Evolutionary conservation across 1,140 invertebrate genomes (phyloP).

Genomic region (Drosophila repletoides): DNA sequence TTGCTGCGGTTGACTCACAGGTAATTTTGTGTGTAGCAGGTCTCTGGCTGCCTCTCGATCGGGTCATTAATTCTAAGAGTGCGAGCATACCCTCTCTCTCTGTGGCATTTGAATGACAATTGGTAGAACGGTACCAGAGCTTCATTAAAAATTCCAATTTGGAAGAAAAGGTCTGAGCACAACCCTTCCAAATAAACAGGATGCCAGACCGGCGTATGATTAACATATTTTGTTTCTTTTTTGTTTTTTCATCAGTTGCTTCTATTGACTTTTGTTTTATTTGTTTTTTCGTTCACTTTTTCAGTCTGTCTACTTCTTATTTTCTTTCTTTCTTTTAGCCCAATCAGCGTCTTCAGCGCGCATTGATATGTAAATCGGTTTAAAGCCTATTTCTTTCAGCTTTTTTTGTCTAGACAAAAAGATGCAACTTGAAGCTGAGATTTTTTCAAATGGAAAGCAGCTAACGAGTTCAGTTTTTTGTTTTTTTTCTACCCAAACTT

Average conservation of each 20-base stretch:
- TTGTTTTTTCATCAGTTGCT: conserved; percentile 14
- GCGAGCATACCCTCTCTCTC: no score
- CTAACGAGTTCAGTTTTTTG: conserved; percentile 17
- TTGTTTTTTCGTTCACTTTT: conserved; percentile 43
- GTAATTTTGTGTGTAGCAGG: conserved; percentile 19
- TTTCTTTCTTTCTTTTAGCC: conserved; percentile 1
- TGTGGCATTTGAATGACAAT: conserved; percentile 69
- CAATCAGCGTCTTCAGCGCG: no score
- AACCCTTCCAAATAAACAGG: conserved; percentile 69
- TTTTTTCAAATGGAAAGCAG: conserved; percentile 24
- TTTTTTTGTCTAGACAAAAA: not conserved
- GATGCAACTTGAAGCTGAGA: conserved; percentile 24
- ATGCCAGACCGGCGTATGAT: conserved; percentile 41
- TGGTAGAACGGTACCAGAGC: conserved; percentile 21
- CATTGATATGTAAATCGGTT: no score
- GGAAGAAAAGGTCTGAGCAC: conserved; percentile 25
- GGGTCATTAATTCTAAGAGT: conserved; percentile 69
- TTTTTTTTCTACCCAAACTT: no score
- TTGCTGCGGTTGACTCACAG: conserved; percentile 68
- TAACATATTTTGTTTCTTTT: conserved; percentile 56
- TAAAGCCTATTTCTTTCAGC: no score
- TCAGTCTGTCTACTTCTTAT: conserved; percentile 21
- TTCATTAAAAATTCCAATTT: conserved; percentile 52
- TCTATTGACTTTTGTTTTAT: conserved; percentile 34
- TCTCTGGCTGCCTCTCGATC: conserved; percentile 20